These are phyloP conservation scores for Ichneumoninae sp. DNA, from an alignment of 2,888 invertebrate genomes.

Conservation along the genomic window DNA sequence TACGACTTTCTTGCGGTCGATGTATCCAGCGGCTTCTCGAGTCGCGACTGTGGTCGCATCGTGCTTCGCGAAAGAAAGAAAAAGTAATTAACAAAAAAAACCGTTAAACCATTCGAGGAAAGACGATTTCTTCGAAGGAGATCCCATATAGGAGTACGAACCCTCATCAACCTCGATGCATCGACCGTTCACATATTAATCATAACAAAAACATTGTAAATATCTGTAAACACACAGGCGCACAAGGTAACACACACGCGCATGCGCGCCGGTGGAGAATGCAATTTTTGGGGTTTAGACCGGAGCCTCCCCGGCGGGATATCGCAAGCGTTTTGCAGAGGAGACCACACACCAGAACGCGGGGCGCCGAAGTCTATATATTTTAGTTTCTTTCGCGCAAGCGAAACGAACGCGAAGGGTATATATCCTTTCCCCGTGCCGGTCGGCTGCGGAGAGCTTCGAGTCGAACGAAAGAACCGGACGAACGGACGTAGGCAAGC, in stretches of 20 bases:
- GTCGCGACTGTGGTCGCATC: not conserved
- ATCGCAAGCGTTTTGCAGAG: conserved; percentile 33
- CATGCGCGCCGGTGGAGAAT: not conserved
- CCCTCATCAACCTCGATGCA: conserved; percentile 19
- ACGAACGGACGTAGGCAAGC: conserved; percentile 16
- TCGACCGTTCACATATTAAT: conserved; percentile 22
- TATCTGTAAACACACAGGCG: conserved; percentile 3
- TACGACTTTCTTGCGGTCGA: conserved; percentile 21
- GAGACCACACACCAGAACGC: conserved; percentile 56
- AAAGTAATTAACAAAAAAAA: not conserved
- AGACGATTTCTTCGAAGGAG: not conserved
- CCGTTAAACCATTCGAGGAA: not conserved
- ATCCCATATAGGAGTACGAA: conserved; percentile 1
- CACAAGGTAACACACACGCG: not conserved
- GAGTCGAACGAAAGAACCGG: not conserved
- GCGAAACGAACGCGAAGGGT: conserved; percentile 5
- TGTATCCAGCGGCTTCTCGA: conserved; percentile 31
- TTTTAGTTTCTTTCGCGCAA: conserved; percentile 16
- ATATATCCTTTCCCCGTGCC: conserved; percentile 1
- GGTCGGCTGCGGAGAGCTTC: not conserved
- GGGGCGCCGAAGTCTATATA: conserved; percentile 5
- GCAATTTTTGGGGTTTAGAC: conserved; percentile 7
- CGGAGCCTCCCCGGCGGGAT: conserved; percentile 18
- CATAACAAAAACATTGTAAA: conserved; percentile 19
- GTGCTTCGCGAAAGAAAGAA: not conserved